Base-by-base conservation (phyloP, 2,888 invertebrate genomes). In the Cantharis nigra region DNA sequence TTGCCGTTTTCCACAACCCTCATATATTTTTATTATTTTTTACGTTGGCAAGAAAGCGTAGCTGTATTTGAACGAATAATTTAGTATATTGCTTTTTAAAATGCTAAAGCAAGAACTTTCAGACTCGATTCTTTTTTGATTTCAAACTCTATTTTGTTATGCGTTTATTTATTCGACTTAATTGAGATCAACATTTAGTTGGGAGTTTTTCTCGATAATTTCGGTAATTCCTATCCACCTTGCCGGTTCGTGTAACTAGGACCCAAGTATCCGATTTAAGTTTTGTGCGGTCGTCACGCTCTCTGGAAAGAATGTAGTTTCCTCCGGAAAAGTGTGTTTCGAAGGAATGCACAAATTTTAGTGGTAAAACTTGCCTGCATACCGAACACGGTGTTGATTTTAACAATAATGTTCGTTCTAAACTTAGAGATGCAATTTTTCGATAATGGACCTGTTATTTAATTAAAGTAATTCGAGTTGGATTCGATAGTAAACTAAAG, bases 11-110 rank as follows among this genome's bases (percentile, higher is more conserved):
- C 65, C 65, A 67, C 65, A 67, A 67, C 65, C 65, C 65, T 67
- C 65, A 67, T 67, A 67, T 67, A 67, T 67, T 67, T 67, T 67
- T 67, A 67, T 67, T 67, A 67, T 67, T 67, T 67, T 67, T 67
- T 67, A 67, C 65, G 65, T 67, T 67, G 20, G 23, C 20, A 67
- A 67, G 65, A 67, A 67, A 67, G 65, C 65, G 65, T 67, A 67
- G 65, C 65, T 67, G 23, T 67, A 67, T 67, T 67, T 67, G 65
- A 67, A 67, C 65, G 65, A 67, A 67, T 67, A 67, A 67, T 67
- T 67, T 67, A 67, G 65, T 67, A 67, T 67, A 67, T 67, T 67
- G 65, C 65, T 67, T 67, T 67, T 23, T 20, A 67, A 67, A 67
- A 23, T 23, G 23, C 7, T n/a, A 67, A 67, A 67, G 65, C 65